Conservation (phyloP, 1,140 invertebrate species). For the Conopomorpha cramerella region DNA sequence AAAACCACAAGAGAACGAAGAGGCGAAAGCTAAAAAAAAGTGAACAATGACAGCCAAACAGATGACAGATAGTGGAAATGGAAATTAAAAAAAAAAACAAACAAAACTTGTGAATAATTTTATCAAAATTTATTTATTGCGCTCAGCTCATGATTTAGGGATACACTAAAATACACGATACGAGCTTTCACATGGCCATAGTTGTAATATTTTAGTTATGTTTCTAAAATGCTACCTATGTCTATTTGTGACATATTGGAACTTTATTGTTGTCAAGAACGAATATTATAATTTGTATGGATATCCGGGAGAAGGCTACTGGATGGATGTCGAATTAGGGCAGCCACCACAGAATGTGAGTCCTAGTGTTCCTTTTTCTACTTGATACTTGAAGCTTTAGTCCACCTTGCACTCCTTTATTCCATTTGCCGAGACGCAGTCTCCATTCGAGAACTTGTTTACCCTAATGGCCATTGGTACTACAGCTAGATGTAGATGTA, state of each 20-base stretch:
- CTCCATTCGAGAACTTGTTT: too few relatives aligned
- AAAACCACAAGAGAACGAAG: too few relatives aligned
- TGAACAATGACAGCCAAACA: too few relatives aligned
- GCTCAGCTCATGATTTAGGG: too few relatives aligned
- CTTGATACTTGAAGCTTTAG: neutral
- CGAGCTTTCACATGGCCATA: neutral
- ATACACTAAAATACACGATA: too few relatives aligned
- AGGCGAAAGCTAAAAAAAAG: too few relatives aligned
- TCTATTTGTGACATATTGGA: slow-evolving; percentile 12
- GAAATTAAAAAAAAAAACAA: too few relatives aligned
- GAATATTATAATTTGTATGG: slow-evolving; percentile 41
- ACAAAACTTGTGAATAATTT: neutral
- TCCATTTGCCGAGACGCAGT: too few relatives aligned
- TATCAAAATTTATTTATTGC: neutral
- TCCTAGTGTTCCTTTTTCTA: too few relatives aligned
- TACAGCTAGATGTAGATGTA: neutral
- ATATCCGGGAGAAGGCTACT: slow-evolving; percentile 40
- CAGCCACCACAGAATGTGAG: slow-evolving; percentile 41
- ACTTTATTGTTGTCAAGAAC: slow-evolving; percentile 9
- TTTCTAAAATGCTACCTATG: slow-evolving; percentile 3
- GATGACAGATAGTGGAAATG: too few relatives aligned
- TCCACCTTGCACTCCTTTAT: neutral
- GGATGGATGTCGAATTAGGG: slow-evolving; percentile 32
- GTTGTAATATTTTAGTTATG: neutral
- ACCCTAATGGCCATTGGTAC: too few relatives aligned